Evolutionary conservation across 2,797 vertebrate species (phyloP), one percentile per base, ranked within the genome.

Genomic region (Balearica regulorum): DNA sequence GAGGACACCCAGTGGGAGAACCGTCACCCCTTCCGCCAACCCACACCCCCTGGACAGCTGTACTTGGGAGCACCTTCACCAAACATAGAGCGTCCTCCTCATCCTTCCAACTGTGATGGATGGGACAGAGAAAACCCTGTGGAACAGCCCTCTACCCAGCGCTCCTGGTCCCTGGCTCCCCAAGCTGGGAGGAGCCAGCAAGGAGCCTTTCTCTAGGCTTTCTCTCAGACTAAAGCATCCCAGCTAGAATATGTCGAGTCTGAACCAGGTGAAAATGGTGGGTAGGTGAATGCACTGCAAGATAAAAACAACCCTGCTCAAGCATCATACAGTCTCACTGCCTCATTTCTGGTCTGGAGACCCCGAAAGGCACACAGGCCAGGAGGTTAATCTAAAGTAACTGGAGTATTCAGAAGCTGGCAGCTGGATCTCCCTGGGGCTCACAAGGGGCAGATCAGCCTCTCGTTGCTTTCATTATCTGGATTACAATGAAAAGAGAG

Each of bases 401-500:
- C 22, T 20, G 66, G 58, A 80, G 93, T 90, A 70, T 92, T 90
- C 90, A 90, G 86, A 83, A 92, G 33, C 81, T 90, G 58, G 75
- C 21, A 10, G 71, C 61, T 84, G 43, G 24, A 85, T 87, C 55
- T 94, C 80, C 83, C 89, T 24, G 0, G 60, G 55, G 88, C 24
- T 94, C 83, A 83, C 60, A 80, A 80, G 60, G 71, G 73, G 68
- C 39, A 83, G 54, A 78, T 73, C 86, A 90, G 60, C 37, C 78
- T 84, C 51, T 96, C 19, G 0, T 72, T 92, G 83, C 49, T 94
- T 95, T 95, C 83, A 53, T 95, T 94, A 91, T 90, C 77, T 91
- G 81, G 68, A 91, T 93, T 92, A 93, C 91, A 97, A 83, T 71
- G 53, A 87, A 94, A 93, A 90, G 83, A 96, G 75, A 86, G 49